Base-by-base conservation (phyloP, 2,888 invertebrate genomes). In the Stegana nigrithorax region DNA sequence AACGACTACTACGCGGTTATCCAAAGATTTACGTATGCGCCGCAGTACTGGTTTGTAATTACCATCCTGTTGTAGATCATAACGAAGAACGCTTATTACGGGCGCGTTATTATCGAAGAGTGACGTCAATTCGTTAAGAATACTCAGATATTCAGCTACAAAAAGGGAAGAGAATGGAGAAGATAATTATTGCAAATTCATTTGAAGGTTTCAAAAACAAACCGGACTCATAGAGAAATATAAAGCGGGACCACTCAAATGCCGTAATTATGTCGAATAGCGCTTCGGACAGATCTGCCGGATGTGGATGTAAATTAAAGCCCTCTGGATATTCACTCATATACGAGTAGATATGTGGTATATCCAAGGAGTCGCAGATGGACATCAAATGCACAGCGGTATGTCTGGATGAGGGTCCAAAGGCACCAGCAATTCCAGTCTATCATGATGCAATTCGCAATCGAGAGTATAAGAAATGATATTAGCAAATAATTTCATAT, bases 201-300 rank as follows among this genome's bases (percentile, higher is more conserved):
- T 12, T 5, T n/a, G 42, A 10, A 17, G 14, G 6, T 23, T 56
- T 3, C 12, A 2, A 25, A 39, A 26, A 23, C 60, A 63, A 55
- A 84, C 84, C 82, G 0, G 84, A 82, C 68, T 85, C 85, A 59
- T 85, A 85, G 63, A 97, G 88, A 72, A 97, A 89, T 26, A 93
- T 93, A 78, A 95, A 95, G 50, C 90, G 89, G 59, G 90, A 89
- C 97, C 97, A 97, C 29, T 90, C 89, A 87, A 91, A 93, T 7
- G 89, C 88, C 62, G 87, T 86, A 6, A 95, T 89, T 32, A 95
- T 87, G 69, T 91, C 90, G 36, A 89, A 87, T 67, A 91, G 89
- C 4, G 91, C 89, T 87, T 90, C 72, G n/a, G 90, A 87, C 5
- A 91, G 79, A n/a, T 88, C 86, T n/a, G 86, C 81, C 2, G 90